phyloP scores from a whole-genome alignment of 2,888 invertebrate species.

The Embidobia sp. region DNA sequence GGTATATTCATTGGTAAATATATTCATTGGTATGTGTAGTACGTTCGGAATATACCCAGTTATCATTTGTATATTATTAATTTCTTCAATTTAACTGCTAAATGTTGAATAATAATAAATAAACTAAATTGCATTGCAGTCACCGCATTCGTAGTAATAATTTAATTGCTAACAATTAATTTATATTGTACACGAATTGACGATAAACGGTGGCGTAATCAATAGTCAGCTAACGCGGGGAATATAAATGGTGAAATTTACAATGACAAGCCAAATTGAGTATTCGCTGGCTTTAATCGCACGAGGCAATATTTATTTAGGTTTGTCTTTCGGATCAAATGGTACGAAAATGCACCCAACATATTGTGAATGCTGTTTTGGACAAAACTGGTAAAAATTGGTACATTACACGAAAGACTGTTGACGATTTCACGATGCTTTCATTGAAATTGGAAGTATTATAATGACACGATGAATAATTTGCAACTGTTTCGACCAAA shows the following conservation, averaged over 20 bases:
- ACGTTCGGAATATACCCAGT: too few relatives aligned
- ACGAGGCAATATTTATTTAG: slow-evolving; percentile 16
- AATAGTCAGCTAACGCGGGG: slow-evolving; percentile 20
- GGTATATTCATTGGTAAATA: too few relatives aligned
- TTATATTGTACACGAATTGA: slow-evolving; percentile 20
- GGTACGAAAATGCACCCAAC: slow-evolving; percentile 12
- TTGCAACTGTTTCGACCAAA: too few relatives aligned
- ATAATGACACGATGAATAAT: too few relatives aligned
- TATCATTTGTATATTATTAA: too few relatives aligned
- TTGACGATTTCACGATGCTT: too few relatives aligned
- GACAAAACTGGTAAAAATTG: too few relatives aligned
- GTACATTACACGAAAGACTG: too few relatives aligned
- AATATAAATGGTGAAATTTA: slow-evolving; percentile 33
- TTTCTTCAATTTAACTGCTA: too few relatives aligned
- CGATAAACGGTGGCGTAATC: slow-evolving; percentile 4
- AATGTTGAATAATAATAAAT: too few relatives aligned
- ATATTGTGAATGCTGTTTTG: slow-evolving; percentile 12
- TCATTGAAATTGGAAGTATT: too few relatives aligned
- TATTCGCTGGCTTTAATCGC: slow-evolving; percentile 19
- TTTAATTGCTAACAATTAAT: slow-evolving; percentile 4
- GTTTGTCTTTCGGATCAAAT: slow-evolving; percentile 34
- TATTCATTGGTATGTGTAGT: too few relatives aligned
- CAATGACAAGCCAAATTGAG: slow-evolving; percentile 4
- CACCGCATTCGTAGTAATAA: slow-evolving; percentile 8
- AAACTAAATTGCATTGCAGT: background rate